Evolutionary conservation across 2,797 vertebrate species (phyloP).

Genomic region (Oreochromis mossambicus): DNA sequence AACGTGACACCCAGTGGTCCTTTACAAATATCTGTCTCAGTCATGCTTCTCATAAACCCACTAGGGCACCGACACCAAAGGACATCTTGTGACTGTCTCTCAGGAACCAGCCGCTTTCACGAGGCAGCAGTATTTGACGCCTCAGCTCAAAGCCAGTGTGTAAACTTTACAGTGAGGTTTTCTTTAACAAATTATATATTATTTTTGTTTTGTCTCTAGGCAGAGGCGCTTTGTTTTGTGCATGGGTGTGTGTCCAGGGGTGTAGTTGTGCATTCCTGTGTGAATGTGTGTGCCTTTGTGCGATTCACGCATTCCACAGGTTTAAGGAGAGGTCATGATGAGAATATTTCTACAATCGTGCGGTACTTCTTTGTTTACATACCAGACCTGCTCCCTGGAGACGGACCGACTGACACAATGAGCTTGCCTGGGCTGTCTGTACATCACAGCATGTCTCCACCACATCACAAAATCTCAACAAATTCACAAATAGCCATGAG

Average conservation of each 20-base stretch:
- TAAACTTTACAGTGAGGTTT: not conserved
- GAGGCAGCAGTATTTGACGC: not conserved
- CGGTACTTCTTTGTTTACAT: constrained; percentile 66
- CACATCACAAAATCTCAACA: constrained; percentile 12
- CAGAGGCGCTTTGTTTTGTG: not conserved
- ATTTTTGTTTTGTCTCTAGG: not conserved
- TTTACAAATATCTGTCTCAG: not conserved
- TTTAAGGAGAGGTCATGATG: constrained; percentile 55
- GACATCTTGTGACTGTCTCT: not conserved
- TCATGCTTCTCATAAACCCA: not conserved
- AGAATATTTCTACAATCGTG: constrained; percentile 53
- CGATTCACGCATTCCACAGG: constrained; percentile 59
- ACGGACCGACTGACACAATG: constrained; percentile 44
- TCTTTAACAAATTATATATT: not conserved
- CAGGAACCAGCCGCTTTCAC: not conserved
- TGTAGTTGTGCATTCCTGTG: constrained; percentile 44
- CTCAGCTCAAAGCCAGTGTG: not conserved
- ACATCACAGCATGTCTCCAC: constrained; percentile 8
- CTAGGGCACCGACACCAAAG: not conserved
- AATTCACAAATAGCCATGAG: not conserved
- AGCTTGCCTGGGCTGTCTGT: constrained; percentile 20
- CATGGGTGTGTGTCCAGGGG: not conserved
- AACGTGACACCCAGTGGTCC: not conserved
- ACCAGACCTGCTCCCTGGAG: constrained; percentile 61
- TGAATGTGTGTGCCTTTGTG: constrained; percentile 15